Evolutionary conservation across 2,888 invertebrate genomes (phyloP), one percentile per base, ranked within the genome.

Genomic region (Ennomos erosarius): DNA sequence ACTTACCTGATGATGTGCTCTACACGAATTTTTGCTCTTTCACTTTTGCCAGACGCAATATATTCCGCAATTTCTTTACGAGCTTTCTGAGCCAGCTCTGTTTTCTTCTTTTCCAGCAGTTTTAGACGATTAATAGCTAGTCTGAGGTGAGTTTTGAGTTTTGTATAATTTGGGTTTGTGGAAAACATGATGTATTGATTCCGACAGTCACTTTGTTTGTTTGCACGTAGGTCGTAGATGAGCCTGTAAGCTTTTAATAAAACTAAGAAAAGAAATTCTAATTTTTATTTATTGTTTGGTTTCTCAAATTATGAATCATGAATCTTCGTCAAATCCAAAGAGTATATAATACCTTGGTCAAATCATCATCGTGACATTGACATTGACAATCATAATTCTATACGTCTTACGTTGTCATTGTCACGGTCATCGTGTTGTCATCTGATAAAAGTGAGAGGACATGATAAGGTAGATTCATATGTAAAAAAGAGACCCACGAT

Each of bases 31-130:
- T 98, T 97, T 0, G 99, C 99, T 68, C 97, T 92, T 88, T 98
- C 98, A 69, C 93, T 93, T 93, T 98, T 98, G 56, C 97, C 97
- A 70, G 95, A 95, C 50, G 94, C 94, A 64, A 99, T 95, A 80
- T 98, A 99, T 88, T 99, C 99, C 1, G 99, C 99, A 60, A 99
- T 99, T 94, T 99, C 99, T 80, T 97, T 97, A 65, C 99, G 94
- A 0, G 99, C 96, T 87, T 99, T 99, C 81, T 98, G 96, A 1
- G 99, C 97, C 73, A 99, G 89, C 90, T 99, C 99, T 0, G 99
- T 96, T 92, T 99, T 99, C 93, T 99, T 99, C 89, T 99, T 99
- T 81, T 99, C 99, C 69, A 99, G 82, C 55, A 99, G 89, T 87
- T 99, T 99, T 39, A 99, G 93, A 45, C 99, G 95, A 86, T 99